Percentiles rank a stretch among this genome's conserved stretches.
phyloP scores from a whole-genome alignment of 2,888 invertebrate genomes.

The Nomada ferruginata region DNA sequence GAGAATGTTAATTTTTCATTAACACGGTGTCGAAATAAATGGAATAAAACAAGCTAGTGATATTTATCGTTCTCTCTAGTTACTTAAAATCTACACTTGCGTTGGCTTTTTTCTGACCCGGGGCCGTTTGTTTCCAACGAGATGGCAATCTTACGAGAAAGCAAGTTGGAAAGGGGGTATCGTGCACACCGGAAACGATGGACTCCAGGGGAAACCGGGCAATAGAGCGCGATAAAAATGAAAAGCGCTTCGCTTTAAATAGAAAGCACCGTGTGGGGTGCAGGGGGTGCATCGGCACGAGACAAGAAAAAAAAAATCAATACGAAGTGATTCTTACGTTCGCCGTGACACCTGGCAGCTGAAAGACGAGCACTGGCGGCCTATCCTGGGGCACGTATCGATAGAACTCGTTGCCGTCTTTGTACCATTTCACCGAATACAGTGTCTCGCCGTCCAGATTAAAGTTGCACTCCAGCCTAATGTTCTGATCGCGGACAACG shows the following conservation, averaged over 20 bases:
- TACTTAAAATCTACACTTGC: background rate
- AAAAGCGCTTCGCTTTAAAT: conserved; percentile 47
- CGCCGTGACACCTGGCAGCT: conserved; percentile 92
- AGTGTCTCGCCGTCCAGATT: conserved; percentile 92
- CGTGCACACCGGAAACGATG: background rate
- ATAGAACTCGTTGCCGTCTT: conserved; percentile 95
- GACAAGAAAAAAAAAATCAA: conserved; percentile 40
- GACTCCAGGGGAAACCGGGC: background rate
- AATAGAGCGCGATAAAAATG: conserved; percentile 24
- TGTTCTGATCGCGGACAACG: conserved; percentile 91
- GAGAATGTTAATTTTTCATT: too few relatives aligned
- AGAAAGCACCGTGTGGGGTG: conserved; percentile 21
- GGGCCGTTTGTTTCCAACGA: background rate
- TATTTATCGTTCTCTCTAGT: too few relatives aligned
- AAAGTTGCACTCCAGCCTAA: conserved; percentile 92
- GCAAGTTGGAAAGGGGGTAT: too few relatives aligned
- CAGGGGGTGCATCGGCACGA: conserved; percentile 21
- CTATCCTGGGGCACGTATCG: conserved; percentile 93
- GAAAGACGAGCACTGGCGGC: conserved; percentile 92
- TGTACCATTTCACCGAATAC: conserved; percentile 97
- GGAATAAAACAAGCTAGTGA: too few relatives aligned
- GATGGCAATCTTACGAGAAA: background rate
- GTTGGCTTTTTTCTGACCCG: too few relatives aligned
- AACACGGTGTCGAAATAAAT: too few relatives aligned
- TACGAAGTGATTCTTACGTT: conserved; percentile 88